Conservation (phyloP, 2,888 invertebrate species). For the Incurvaria masculella region DNA sequence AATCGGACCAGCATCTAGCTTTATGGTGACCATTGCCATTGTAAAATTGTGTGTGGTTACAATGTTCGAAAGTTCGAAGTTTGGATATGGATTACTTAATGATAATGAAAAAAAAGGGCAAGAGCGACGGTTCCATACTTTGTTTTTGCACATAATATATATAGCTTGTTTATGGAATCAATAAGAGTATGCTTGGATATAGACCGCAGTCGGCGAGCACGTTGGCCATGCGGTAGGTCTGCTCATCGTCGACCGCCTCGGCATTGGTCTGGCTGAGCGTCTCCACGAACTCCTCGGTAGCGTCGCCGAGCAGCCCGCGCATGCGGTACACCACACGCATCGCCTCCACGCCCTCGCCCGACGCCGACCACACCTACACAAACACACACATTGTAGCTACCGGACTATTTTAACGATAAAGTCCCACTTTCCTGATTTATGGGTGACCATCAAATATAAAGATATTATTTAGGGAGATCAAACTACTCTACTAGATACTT, state of each 20-base stretch:
- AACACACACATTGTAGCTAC: too few relatives aligned
- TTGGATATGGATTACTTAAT: not conserved
- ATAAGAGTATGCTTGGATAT: too few relatives aligned
- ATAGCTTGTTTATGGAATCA: too few relatives aligned
- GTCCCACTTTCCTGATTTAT: too few relatives aligned
- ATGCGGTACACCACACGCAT: constrained; percentile 98
- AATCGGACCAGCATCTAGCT: not conserved
- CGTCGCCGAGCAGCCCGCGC: constrained; percentile 96
- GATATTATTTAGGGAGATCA: too few relatives aligned
- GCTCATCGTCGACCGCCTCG: constrained; percentile 90
- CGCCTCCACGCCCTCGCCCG: constrained; percentile 88
- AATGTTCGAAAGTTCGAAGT: not conserved
- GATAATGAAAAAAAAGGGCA: too few relatives aligned
- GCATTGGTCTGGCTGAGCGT: constrained; percentile 80
- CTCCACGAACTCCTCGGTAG: constrained; percentile 98
- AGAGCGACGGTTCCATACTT: too few relatives aligned
- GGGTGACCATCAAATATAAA: too few relatives aligned
- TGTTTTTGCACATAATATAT: too few relatives aligned
- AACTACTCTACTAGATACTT: too few relatives aligned
- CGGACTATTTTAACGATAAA: too few relatives aligned
- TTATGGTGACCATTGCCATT: not conserved
- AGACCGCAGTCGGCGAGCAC: constrained; percentile 50
- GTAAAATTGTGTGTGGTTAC: too few relatives aligned
- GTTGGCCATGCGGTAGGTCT: constrained; percentile 69
- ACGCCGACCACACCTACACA: constrained; percentile 78